Base-by-base conservation (phyloP, 2,797 vertebrate species). In the Gymnoscopelus microlampas region DNA sequence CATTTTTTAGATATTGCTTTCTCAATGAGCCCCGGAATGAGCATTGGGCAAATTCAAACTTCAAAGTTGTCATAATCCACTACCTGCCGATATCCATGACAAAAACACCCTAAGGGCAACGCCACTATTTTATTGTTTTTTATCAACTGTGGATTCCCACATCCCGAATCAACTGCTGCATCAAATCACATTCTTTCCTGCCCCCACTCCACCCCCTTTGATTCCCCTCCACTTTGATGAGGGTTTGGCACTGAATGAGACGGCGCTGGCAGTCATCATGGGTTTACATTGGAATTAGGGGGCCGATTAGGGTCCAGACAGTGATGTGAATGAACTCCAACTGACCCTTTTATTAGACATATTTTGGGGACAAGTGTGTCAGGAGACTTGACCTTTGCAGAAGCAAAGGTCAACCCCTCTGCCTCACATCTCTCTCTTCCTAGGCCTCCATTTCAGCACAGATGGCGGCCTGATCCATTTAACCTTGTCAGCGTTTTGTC, bases 231-330 rank as follows among this genome's bases (percentile, higher is more conserved):
- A 81, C 78, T 86, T 83, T 85, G 73, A 85, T 76, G 77, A 68
- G 74, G 76, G 77, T 84, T 88, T 88, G 82, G 87, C 84, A 87
- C 85, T 80, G 85, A 83, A 90, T 72, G 63, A 87, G 81, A 74
- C 53, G 63, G 64, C 15, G 54, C 66, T 67, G 77, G 73, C 44
- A 55, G 51, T 66, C 64, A 63, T 50, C 54, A 2, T 63, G 68
- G 78, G 76, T 83, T 83, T 68, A 77, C 71, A 66, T 63, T 74
- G 65, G 73, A 88, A 81, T 76, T 76, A 61, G 54, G 74, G 39
- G 65, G 73, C 64, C 88, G 78, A 89, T 79, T 74, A 85, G 77
- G 73, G 84, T 81, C 73, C 70, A 86, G 62, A 63, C 39, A 67
- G 66, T 63, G 48, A 77, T 78, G 69, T 51, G 62, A 73, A 81